phyloP scores from a whole-genome alignment of 1,140 invertebrate species.

The Rhopalosiphum padi region DNA sequence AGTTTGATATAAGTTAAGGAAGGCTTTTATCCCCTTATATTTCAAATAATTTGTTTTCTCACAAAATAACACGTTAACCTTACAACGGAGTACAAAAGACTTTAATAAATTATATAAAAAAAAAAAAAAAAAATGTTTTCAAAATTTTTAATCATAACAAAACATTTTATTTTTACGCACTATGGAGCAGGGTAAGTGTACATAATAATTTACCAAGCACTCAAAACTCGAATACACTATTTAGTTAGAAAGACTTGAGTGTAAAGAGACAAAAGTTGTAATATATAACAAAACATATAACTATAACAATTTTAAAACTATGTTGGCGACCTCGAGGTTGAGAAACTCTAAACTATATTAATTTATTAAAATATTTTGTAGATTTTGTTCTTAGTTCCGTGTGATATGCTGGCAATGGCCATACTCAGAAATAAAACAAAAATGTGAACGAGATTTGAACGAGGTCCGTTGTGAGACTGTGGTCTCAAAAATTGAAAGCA shows the following conservation, averaged over 20 bases:
- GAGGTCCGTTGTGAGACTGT: background rate
- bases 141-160: conserved; percentile 4
- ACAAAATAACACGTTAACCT: background rate
- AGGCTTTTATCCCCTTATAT: background rate
- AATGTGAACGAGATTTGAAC: too few relatives aligned
- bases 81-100: background rate
- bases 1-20: background rate
- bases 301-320: background rate
- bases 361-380: background rate
- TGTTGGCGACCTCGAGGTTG: background rate
- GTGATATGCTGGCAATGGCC: too few relatives aligned
- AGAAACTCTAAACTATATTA: background rate
- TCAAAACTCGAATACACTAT: background rate
- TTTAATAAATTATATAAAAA: background rate
- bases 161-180: background rate
- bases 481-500: background rate
- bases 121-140: background rate
- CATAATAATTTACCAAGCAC: background rate
- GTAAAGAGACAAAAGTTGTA: background rate
- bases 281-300: background rate
- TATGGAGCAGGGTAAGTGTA: background rate
- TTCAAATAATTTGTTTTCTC: background rate
- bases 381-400: too few relatives aligned
- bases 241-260: background rate
- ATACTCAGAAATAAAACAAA: too few relatives aligned